Percentiles rank a stretch among this genome's conserved stretches.
These are phyloP conservation scores for Fukomys damarensis DNA, from an alignment of 2,113 vertebrate species.

Conservation along the genomic window DNA sequence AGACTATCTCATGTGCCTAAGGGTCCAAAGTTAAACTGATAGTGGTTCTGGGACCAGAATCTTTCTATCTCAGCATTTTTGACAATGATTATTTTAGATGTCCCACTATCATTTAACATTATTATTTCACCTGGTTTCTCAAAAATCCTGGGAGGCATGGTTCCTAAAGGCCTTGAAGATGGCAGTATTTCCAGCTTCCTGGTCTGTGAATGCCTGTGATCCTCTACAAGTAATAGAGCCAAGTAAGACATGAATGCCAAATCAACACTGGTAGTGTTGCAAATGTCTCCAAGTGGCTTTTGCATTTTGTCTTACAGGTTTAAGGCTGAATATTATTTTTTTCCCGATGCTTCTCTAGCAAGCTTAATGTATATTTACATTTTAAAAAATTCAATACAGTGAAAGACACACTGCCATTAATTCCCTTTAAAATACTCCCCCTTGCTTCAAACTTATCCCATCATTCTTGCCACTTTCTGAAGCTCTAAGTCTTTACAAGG, in stretches of 20 bases:
- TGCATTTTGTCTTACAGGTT: conserved; percentile 13
- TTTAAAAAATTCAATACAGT: not conserved
- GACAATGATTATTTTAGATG: not conserved
- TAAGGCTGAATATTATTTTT: conserved; percentile 22
- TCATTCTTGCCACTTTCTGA: not conserved
- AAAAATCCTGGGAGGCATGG: not conserved
- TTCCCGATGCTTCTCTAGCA: conserved; percentile 30
- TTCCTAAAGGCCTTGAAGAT: not conserved
- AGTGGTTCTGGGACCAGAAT: not conserved
- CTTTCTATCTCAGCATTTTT: not conserved
- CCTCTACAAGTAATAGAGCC: not conserved
- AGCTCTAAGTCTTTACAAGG: not conserved
- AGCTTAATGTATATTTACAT: not conserved
- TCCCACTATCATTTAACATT: not conserved
- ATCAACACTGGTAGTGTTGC: not conserved
- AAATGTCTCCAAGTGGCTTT: conserved; percentile 42
- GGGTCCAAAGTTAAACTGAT: not conserved
- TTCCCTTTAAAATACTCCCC: not conserved
- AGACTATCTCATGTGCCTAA: not conserved
- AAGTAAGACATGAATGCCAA: not conserved
- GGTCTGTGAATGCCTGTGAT: not conserved
- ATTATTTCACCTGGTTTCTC: not conserved
- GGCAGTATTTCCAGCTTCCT: not conserved
- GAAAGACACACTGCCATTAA: not conserved
- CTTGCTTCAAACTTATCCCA: not conserved